These are phyloP conservation scores for Pluvianellus socialis DNA, from an alignment of 2,113 vertebrate species.

Conservation along the genomic window DNA sequence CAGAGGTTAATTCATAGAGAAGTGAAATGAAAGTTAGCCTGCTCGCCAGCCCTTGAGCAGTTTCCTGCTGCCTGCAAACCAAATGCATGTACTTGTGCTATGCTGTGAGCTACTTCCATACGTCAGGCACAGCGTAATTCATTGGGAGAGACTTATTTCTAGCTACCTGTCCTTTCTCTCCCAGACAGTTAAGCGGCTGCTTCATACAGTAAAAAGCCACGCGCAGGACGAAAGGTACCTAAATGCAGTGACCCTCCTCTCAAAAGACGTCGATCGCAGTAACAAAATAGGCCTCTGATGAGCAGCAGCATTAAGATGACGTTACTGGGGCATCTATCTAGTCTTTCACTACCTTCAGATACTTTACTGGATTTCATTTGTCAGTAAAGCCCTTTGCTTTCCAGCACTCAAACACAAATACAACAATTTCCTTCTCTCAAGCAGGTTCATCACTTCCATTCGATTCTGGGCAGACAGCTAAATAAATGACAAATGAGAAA, in stretches of 20 bases:
- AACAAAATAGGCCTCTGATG: neutral
- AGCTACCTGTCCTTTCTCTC: neutral
- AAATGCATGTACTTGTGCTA: neutral
- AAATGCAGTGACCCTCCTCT: neutral
- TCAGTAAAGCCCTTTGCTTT: neutral
- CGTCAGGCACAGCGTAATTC: neutral
- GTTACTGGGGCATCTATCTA: neutral
- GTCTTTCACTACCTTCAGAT: neutral
- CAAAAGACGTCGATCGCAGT: accelerated
- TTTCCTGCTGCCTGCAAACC: neutral
- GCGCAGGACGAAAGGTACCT: neutral
- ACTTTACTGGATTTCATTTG: neutral
- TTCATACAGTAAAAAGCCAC: neutral
- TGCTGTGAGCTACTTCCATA: neutral
- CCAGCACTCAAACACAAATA: neutral
- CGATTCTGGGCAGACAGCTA: neutral
- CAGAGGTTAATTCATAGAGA: neutral
- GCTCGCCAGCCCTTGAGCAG: neutral
- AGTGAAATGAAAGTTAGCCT: neutral
- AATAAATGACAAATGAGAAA: neutral
- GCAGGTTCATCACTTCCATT: neutral
- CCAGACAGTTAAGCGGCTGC: neutral
- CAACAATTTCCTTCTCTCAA: neutral
- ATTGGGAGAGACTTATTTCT: neutral
- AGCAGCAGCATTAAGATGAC: neutral